Base-by-base conservation (phyloP, 2,888 invertebrate genomes). In the Melanchra persicariae region DNA sequence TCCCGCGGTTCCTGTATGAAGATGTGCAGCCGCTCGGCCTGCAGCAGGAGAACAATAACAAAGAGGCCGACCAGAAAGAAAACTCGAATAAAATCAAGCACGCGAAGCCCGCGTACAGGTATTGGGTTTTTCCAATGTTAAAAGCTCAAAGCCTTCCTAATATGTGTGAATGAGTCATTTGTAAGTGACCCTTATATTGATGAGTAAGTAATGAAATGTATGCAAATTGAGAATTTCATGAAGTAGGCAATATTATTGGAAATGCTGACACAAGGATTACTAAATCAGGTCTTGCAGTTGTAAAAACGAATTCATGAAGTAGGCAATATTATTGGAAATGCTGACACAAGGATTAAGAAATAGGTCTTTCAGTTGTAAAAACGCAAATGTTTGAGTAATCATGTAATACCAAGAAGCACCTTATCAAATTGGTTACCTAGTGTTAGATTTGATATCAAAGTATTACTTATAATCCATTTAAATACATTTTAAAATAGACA, bases 41-140 rank as follows among this genome's bases (percentile, higher is more conserved):
- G 70, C 91, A 91, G 79, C 94, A 93, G 87, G 95, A 95, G 86
- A 96, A 96, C 85, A 96, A 96, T 85, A 95, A 95, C 88, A 95
- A 95, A 90, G 94, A 95, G 83, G 76, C 76, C 40, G 95, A 94
- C 66, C 93, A 92, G 82, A 94, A 95, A 84, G 95, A 95, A 86
- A 94, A 93, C 80, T 87, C 92, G 65, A 95, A 94, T 85, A 95
- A 94, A 91, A 95, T 94, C 81, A 96, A 96, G 88, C 96, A 96
- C 85, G 96, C 96, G 7, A 96, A 96, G 87, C 96, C 96, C 79
- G 96, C 96, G 10, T 96, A 96, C 92, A 96, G 96, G 96, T 96
- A 94, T 85, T 73, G 69, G 74, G 80, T 88, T 89, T 63, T 90
- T 88, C 90, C 87, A 86, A 85, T 85, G 59, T 45, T 70, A 67